These are phyloP conservation scores for Pampusana beccarii DNA, from an alignment of 2,113 vertebrate species.

Conservation along the genomic window DNA sequence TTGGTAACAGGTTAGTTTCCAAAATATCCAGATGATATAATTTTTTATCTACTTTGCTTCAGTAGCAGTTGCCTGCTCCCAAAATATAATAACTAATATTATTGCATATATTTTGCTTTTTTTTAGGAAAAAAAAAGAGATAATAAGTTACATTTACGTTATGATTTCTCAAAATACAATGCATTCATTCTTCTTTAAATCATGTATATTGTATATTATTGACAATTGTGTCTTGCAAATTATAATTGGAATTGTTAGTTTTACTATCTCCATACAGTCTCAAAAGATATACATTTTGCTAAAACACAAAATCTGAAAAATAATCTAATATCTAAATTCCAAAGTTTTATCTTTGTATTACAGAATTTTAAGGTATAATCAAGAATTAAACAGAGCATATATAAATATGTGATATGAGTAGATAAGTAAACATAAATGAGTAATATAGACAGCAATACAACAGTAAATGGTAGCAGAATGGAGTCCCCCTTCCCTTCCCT, in stretches of 20 bases:
- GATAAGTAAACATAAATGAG: neutral
- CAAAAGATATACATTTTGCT: neutral
- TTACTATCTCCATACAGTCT: neutral
- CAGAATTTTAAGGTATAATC: neutral
- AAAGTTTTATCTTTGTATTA: neutral
- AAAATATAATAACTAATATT: neutral
- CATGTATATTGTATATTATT: neutral
- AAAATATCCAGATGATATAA: neutral
- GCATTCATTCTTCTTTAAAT: neutral
- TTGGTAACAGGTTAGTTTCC: neutral
- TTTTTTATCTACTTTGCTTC: neutral
- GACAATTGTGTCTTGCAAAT: neutral
- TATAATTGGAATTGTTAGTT: neutral
- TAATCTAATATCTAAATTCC: neutral
- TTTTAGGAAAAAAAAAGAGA: neutral
- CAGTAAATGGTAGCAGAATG: neutral
- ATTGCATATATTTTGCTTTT: neutral
- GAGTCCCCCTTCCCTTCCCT: neutral
- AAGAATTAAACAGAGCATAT: neutral
- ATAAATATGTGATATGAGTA: neutral
- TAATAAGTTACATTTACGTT: neutral
- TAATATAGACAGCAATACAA: neutral
- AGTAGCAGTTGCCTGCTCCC: neutral
- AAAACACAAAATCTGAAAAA: neutral
- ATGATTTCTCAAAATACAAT: neutral